These are phyloP conservation scores for Diarsia rubi DNA, from an alignment of 2,888 invertebrate species.

Conservation along the genomic window DNA sequence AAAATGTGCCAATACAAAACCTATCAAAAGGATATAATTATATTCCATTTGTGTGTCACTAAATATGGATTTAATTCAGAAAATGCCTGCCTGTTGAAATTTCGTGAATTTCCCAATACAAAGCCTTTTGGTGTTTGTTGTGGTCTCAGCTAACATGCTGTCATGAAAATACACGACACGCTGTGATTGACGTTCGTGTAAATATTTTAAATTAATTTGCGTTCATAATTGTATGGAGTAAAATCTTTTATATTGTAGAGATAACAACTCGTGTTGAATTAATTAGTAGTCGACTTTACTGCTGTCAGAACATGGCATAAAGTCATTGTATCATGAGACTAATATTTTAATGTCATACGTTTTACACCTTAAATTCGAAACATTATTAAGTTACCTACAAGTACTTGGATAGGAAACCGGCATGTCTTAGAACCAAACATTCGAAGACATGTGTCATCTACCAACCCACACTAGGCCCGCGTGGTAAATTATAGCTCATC, in stretches of 20 bases:
- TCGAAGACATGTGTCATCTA: too few species aligned
- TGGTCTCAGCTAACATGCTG: conserved; percentile 6
- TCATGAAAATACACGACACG: conserved; percentile 21
- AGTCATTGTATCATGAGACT: too few species aligned
- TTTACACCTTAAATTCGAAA: too few species aligned
- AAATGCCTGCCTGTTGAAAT: neutral
- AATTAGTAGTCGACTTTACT: neutral
- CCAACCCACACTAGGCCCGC: too few species aligned
- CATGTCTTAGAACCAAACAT: too few species aligned
- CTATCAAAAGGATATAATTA: too few species aligned
- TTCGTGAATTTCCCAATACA: neutral
- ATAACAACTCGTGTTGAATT: neutral
- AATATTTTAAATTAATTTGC: conserved; percentile 14
- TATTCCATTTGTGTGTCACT: neutral
- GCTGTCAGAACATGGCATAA: neutral
- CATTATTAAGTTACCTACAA: too few species aligned
- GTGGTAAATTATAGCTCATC: too few species aligned
- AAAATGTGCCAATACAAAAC: too few species aligned
- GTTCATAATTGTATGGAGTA: neutral
- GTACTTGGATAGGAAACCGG: too few species aligned
- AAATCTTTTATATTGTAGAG: neutral
- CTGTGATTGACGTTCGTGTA: conserved; percentile 12
- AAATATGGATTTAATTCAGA: neutral
- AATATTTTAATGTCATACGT: too few species aligned
- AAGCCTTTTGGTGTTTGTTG: conserved; percentile 10